These are phyloP conservation scores for Bradypus variegatus DNA, from an alignment of 2,797 vertebrate species.

Conservation along the genomic window DNA sequence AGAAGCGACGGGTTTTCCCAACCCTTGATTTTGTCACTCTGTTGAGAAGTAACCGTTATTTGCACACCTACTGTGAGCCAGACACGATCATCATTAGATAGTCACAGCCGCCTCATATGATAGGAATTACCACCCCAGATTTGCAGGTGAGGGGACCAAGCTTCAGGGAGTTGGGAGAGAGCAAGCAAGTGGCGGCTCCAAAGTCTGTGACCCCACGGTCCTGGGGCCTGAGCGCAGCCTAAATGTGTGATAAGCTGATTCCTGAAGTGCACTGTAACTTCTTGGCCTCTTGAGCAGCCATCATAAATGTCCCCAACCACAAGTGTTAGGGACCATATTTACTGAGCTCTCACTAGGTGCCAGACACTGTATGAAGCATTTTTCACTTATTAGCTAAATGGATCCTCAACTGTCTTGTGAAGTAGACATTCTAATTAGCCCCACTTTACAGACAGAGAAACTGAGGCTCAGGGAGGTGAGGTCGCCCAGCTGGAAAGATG, in stretches of 20 bases:
- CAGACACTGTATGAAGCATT: neutral
- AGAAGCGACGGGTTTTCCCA: neutral
- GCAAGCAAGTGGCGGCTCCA: neutral
- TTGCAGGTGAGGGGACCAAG: neutral
- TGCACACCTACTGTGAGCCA: neutral
- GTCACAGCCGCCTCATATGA: neutral
- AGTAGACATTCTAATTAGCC: neutral
- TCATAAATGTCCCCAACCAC: neutral
- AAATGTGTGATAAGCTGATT: neutral
- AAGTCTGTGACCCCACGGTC: neutral
- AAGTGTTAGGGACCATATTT: too few relatives aligned
- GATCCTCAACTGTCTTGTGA: neutral
- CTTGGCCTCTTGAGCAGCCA: neutral
- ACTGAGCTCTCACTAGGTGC: neutral
- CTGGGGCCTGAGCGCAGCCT: neutral
- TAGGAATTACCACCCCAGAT: neutral
- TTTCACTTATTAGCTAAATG: neutral
- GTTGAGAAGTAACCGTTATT: neutral
- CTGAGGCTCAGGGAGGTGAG: neutral
- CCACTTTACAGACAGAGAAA: neutral
- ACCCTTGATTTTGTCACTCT: neutral
- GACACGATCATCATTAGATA: neutral
- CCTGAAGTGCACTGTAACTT: neutral
- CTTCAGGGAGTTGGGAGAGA: neutral
- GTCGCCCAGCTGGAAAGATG: neutral